phyloP scores from a whole-genome alignment of 1,140 invertebrate species.

The Vanessa atalanta region DNA sequence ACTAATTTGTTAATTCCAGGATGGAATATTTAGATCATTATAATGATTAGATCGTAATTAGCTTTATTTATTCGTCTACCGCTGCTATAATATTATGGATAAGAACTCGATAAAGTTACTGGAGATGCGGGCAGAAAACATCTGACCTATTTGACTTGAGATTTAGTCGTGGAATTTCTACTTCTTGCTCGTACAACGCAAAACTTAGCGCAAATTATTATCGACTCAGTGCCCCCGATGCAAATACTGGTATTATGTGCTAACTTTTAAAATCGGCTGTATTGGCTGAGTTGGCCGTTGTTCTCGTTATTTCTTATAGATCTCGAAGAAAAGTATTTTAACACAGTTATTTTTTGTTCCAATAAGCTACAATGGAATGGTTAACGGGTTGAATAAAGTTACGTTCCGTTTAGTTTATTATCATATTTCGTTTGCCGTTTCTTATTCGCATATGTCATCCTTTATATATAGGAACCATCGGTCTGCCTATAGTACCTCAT shows the following conservation, averaged over 20 bases:
- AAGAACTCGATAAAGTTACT: slow-evolving; percentile 18
- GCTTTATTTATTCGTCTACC: background rate
- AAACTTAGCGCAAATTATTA: slow-evolving; percentile 4
- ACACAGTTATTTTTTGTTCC: background rate
- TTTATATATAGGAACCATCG: too few relatives aligned
- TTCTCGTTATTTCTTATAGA: slow-evolving; percentile 3
- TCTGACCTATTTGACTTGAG: slow-evolving; percentile 32
- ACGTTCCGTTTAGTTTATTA: background rate
- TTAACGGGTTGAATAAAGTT: background rate
- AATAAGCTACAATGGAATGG: background rate
- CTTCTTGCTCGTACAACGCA: slow-evolving; percentile 18
- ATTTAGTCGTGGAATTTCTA: slow-evolving; percentile 21
- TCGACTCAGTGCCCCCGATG: background rate
- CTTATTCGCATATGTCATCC: background rate
- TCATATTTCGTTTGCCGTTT: background rate
- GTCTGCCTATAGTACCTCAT: too few relatives aligned
- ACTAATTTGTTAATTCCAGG: too few relatives aligned
- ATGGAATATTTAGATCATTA: too few relatives aligned
- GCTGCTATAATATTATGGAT: background rate
- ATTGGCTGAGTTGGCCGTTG: background rate
- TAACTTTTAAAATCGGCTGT: background rate
- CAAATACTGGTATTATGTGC: background rate
- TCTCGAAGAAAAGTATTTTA: background rate
- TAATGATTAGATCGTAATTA: background rate
- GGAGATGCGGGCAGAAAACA: slow-evolving; percentile 31